A percentile compares a stretch with the other conserved stretches of the same genome.
Evolutionary conservation across 1,140 invertebrate species (phyloP).

Genomic region (Drosophila orena): DNA sequence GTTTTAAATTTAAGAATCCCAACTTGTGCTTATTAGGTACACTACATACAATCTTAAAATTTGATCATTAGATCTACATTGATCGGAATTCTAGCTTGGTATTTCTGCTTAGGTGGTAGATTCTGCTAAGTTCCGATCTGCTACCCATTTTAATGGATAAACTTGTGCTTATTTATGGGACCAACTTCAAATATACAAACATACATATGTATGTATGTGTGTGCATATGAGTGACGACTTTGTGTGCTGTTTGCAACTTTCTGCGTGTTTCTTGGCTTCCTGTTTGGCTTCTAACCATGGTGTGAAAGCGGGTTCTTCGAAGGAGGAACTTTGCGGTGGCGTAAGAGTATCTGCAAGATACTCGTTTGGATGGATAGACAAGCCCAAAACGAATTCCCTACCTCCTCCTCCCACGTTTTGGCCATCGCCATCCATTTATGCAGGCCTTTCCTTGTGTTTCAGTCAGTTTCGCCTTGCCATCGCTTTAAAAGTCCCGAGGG

Average conservation of each 20-base stretch:
- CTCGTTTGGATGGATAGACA: conserved; percentile 12
- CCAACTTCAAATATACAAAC: background rate
- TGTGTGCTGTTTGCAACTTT: conserved; percentile 12
- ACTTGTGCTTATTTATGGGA: background rate
- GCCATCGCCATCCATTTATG: conserved; percentile 29
- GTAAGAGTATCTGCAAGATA: conserved; percentile 28
- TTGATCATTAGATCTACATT: too few relatives aligned
- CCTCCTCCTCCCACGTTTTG: conserved; percentile 8
- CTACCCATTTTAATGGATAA: background rate
- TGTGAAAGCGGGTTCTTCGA: conserved; percentile 43
- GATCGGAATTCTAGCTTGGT: too few relatives aligned
- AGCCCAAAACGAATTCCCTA: conserved; percentile 5
- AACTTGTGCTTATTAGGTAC: too few relatives aligned
- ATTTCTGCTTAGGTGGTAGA: too few relatives aligned
- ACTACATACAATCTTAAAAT: too few relatives aligned
- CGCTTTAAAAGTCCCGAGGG: conserved; percentile 40
- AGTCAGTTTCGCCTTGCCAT: background rate
- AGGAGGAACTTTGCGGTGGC: conserved; percentile 42
- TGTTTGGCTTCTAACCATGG: conserved; percentile 25
- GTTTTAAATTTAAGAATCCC: background rate
- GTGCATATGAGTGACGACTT: conserved; percentile 6
- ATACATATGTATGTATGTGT: too few relatives aligned
- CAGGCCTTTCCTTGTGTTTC: conserved; percentile 12
- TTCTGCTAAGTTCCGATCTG: background rate
- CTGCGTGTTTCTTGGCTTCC: conserved; percentile 41